Conservation (phyloP, 1,140 invertebrate species). For the Diuraphis noxia region DNA sequence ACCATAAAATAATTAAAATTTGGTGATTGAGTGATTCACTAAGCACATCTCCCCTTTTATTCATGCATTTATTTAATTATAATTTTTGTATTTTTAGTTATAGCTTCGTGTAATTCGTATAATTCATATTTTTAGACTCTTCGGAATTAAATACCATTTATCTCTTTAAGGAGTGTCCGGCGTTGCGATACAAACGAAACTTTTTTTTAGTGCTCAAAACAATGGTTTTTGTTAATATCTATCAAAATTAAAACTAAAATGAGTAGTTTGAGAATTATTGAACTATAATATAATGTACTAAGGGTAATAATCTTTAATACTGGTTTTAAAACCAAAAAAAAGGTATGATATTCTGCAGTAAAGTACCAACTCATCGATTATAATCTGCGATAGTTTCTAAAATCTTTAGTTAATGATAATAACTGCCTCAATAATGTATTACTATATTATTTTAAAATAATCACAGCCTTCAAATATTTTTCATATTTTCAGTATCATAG, state of each 20-base stretch:
- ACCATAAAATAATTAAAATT: neutral
- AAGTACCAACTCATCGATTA: no score
- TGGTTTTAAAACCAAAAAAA: neutral
- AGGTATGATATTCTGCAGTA: neutral
- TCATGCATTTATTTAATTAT: neutral
- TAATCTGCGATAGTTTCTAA: neutral
- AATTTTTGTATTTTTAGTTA: neutral
- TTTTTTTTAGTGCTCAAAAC: neutral
- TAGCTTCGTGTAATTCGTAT: neutral
- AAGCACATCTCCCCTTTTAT: neutral
- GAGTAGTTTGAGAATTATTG: neutral
- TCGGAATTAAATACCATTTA: neutral
- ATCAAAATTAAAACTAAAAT: neutral
- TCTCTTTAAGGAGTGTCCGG: neutral
- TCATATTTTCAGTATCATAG: no score
- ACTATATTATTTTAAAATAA: neutral
- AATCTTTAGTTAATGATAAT: neutral
- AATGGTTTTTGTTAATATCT: neutral
- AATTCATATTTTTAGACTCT: neutral
- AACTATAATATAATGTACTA: neutral
- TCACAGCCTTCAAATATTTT: no score
- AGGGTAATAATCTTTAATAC: neutral
- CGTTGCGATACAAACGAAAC: rapidly evolving
- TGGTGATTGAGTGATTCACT: neutral
- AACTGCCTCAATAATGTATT: neutral